Base-by-base conservation (phyloP, 2,797 vertebrate species). In the Chaetophractus vellerosus region DNA sequence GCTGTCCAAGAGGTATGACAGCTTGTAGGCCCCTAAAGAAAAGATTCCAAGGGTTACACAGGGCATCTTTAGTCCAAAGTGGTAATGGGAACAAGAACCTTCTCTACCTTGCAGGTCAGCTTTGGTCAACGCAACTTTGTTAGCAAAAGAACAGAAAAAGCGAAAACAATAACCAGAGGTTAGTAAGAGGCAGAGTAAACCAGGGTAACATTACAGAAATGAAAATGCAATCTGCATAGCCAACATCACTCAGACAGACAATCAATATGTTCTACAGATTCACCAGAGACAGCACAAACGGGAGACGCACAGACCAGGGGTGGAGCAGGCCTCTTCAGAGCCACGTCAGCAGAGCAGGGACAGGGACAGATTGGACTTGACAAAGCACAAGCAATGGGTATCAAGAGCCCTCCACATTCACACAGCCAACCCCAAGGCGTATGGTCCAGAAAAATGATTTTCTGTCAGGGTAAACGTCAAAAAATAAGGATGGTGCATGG, bases 91-190 rank as follows among this genome's bases (percentile, higher is more conserved):
- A 97, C 88, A 98, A 99, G 93, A 98, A 98, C 99, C 98, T 98
- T 99, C 99, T 99, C 99, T 99, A 99, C 99, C 99, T 99, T 99
- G 99, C 98, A 99, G 99, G 98, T 99, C 99, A 98, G 99, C 99
- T 99, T 99, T 99, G 99, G 99, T 99, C 99, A 99, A 99, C 98
- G 99, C 99, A 99, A 99, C 99, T 99, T 99, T 99, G 99, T 99
- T 99, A 99, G 99, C 98, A 98, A 98, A 98, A 99, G 98, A 99
- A 98, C 98, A 97, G 97, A 98, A 98, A 98, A 99, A 97, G 97
- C 97, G 98, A 98, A 98, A 99, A 98, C 97, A 99, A 98, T 98
- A 98, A 98, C 88, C 98, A 98, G 96, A 99, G 98, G 98, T 99
- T 99, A 99, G 99, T 99, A 98, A 98, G 98, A 98, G 96, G 80